phyloP scores from a whole-genome alignment of 2,888 invertebrate genomes.

The Apamea epomidion region DNA sequence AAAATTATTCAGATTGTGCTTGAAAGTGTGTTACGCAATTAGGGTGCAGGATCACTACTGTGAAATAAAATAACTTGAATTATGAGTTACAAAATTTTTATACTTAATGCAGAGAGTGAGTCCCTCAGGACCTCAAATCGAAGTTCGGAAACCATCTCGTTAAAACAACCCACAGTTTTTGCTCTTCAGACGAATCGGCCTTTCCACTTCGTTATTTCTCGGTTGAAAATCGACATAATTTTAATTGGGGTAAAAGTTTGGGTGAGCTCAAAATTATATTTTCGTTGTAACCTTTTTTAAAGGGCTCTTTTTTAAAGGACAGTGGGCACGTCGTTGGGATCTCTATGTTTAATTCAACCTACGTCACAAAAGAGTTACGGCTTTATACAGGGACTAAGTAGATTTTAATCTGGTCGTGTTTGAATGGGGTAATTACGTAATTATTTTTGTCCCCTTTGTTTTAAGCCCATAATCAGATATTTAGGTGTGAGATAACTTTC shows the following conservation, averaged over 20 bases:
- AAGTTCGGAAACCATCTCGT: conserved; percentile 61
- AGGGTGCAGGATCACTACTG: neutral
- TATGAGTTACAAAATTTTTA: conserved; percentile 9
- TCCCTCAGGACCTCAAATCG: conserved; percentile 22
- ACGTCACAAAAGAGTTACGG: conserved; percentile 12
- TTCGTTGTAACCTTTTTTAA: conserved; percentile 21
- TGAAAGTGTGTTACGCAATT: too few species aligned
- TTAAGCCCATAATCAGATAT: neutral
- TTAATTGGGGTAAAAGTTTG: conserved; percentile 65
- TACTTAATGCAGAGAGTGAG: conserved; percentile 39
- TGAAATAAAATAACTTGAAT: neutral
- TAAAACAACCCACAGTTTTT: conserved; percentile 63
- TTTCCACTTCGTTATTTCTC: conserved; percentile 64
- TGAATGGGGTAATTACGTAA: conserved; percentile 4
- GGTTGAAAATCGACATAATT: conserved; percentile 54
- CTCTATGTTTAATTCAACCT: conserved; percentile 43
- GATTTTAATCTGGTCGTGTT: conserved; percentile 29
- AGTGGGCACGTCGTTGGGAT: neutral
- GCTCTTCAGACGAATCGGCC: conserved; percentile 45
- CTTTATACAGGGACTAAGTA: neutral
- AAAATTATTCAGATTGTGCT: too few species aligned
- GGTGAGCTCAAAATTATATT: conserved; percentile 14
- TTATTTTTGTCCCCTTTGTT: conserved; percentile 9
- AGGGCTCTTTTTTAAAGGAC: conserved; percentile 12
- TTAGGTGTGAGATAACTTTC: neutral